These are phyloP conservation scores for Acronicta alni DNA, from an alignment of 2,888 invertebrate species.

Conservation along the genomic window DNA sequence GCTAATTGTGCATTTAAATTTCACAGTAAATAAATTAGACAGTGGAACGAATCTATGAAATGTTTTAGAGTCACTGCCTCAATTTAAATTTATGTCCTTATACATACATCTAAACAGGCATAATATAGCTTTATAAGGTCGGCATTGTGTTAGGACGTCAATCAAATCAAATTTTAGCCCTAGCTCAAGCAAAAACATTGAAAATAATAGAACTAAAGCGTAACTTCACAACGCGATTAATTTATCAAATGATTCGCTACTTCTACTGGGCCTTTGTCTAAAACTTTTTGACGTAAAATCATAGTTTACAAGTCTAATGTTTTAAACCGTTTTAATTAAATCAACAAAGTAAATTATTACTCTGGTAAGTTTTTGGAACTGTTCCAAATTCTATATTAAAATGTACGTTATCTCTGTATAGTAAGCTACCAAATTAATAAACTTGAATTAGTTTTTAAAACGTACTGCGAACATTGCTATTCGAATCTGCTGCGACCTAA, in stretches of 20 bases:
- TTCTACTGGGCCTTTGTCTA: slow-evolving; percentile 30
- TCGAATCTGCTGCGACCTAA: slow-evolving; percentile 14
- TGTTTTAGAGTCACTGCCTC: not conserved
- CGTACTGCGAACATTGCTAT: slow-evolving; percentile 13
- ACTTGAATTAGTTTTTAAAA: slow-evolving; percentile 43
- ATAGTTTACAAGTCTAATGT: slow-evolving; percentile 40
- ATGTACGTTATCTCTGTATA: slow-evolving; percentile 40
- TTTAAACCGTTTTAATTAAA: slow-evolving; percentile 53
- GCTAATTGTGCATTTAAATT: slow-evolving; percentile 11
- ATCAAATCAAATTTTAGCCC: slow-evolving; percentile 15
- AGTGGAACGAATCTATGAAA: slow-evolving; percentile 11
- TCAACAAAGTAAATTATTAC: slow-evolving; percentile 50
- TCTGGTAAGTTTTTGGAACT: slow-evolving; percentile 46
- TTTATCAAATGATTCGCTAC: slow-evolving; percentile 45
- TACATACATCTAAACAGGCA: too few relatives aligned
- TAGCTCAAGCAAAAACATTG: slow-evolving; percentile 33
- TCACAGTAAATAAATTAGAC: slow-evolving; percentile 14
- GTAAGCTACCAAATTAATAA: slow-evolving; percentile 46
- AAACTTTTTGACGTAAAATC: slow-evolving; percentile 43
- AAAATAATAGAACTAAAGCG: slow-evolving; percentile 28
- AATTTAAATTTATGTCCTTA: not conserved
- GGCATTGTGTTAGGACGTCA: slow-evolving; percentile 2
- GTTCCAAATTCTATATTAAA: slow-evolving; percentile 51
- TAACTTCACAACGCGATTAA: slow-evolving; percentile 26
- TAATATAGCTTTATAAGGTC: not conserved